Evolutionary conservation across 2,113 vertebrate species (phyloP), one percentile per base, ranked within the genome.

Genomic region (Prionailurus viverrinus): DNA sequence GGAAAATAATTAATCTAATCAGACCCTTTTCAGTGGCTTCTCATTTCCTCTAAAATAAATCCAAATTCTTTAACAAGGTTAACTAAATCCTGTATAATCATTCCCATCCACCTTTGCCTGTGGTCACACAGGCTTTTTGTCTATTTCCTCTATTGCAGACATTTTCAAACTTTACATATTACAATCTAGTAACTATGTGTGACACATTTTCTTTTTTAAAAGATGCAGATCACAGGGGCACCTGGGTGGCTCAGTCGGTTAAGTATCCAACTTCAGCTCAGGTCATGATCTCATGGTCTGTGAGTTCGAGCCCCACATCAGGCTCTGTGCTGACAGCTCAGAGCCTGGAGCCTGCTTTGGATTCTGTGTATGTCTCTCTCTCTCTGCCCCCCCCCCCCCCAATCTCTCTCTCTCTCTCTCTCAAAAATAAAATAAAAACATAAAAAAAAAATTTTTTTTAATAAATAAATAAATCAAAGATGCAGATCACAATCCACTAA

Each of bases 21-120:
- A 78, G 69, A 29, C 2, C 5, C 29, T 86, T 86, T 78, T 48
- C 53, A 45, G 5, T 61, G 29, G 29, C 29, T 82, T 95, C 58
- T 69, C 41, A 76, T 51, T 82, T 55, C 68, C 41, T 85, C 65
- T 80, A 66, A 89, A 27, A 89, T 76, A 95, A 97, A 89, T 61
- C 8, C 48, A 79, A 93, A 83, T 33, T 92, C 63, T 86, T 89
- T 65, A 79, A 73, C 25, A 96, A 92, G 18, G 31, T 69, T 90
- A 88, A 82, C 5, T 58, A 65, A 89, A 76, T 53, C 74, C 41
- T 93, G 5, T 6, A 5, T n/a, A 21, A 80, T 48, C 48, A 63
- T 15, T 27, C 9, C 74, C 48, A 82, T 45, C 15, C 39, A 73
- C 7, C 74, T 65, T 39, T 33, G 33, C 9, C 33, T 61, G 71